Evolutionary conservation across 2,113 vertebrate species (phyloP).

Genomic region (Orcinus orca): DNA sequence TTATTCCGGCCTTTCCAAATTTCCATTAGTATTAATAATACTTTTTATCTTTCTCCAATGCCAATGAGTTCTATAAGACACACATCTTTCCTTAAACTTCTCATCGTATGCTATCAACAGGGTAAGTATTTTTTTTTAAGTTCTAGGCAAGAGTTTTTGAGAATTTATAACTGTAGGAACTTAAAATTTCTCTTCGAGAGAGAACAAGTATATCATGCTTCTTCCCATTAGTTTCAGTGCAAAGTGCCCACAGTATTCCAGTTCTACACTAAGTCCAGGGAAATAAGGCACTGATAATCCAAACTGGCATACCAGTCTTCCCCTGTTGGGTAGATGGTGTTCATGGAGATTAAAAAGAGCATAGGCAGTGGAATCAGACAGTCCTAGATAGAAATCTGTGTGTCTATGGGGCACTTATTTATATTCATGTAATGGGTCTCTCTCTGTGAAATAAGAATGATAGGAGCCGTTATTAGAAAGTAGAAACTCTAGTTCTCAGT

Average conservation of each 20-base stretch:
- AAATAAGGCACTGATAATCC: neutral
- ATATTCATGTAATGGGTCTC: neutral
- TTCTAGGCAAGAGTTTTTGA: neutral
- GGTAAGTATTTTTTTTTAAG: neutral
- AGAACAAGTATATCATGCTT: neutral
- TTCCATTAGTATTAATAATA: neutral
- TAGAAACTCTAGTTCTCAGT: neutral
- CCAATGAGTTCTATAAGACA: neutral
- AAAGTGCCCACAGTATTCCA: neutral
- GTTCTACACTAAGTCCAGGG: neutral
- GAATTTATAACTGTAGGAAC: neutral
- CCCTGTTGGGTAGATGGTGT: neutral
- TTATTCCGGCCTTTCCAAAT: neutral
- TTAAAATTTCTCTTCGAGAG: neutral
- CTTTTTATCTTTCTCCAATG: neutral
- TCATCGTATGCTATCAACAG: neutral
- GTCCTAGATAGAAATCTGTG: neutral
- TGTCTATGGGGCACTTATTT: neutral
- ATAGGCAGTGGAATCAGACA: neutral
- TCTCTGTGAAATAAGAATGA: neutral
- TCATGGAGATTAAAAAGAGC: neutral
- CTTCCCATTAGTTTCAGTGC: neutral
- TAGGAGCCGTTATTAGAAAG: neutral
- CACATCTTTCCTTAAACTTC: neutral
- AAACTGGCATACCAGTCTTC: accelerated